phyloP scores from a whole-genome alignment of 2,888 invertebrate genomes.

The Exephanes ischioxanthus region DNA sequence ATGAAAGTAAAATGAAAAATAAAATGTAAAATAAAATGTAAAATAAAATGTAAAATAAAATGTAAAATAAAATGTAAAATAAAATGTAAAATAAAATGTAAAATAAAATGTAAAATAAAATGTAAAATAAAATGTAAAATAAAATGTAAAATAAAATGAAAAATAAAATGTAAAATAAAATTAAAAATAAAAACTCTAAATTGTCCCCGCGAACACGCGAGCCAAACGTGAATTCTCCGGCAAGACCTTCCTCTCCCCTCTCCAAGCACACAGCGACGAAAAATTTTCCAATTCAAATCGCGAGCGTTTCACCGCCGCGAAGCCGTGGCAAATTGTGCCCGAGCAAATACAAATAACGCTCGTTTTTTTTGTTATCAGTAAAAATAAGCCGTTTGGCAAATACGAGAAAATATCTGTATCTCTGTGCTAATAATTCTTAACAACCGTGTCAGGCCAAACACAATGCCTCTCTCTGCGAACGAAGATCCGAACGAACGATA shows the following conservation, averaged over 20 bases:
- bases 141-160: conserved; percentile 4
- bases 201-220: not conserved
- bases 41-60: conserved; percentile 65
- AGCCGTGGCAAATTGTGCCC: conserved; percentile 32
- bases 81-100: not conserved
- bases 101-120: too few species aligned
- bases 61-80: not conserved
- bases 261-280: not conserved
- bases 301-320: not conserved
- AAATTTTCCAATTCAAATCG: conserved; percentile 4
- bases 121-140: not conserved
- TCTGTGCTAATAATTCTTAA: conserved; percentile 50
- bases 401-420: conserved; percentile 50
- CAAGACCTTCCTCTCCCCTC: not conserved
- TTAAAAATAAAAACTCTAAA: conserved; percentile 12
- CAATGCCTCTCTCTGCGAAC: conserved; percentile 26
- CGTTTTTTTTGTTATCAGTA: conserved; percentile 31
- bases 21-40: not conserved
- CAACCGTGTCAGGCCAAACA: conserved; percentile 47
- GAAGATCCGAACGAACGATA: conserved; percentile 57
- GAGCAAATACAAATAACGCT: conserved; percentile 59
- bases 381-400: conserved; percentile 41
- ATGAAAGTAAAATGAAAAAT: not conserved
- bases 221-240: not conserved
- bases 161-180: conserved; percentile 9